Base-by-base conservation (phyloP, 2,888 invertebrate genomes). In the Archaeoteleia sp. region DNA sequence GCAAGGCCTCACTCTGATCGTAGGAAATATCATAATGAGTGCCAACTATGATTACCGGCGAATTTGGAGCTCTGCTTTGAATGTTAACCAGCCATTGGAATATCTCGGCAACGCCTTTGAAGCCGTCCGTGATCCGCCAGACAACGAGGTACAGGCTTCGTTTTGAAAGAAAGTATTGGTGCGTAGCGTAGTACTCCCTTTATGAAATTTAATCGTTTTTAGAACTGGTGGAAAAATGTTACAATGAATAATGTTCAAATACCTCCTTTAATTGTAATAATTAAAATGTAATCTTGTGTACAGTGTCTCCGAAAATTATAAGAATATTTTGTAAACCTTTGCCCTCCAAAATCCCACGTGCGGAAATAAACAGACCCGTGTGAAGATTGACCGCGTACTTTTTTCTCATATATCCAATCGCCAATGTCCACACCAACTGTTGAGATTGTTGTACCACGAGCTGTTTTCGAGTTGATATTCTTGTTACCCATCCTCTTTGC, bases 331-430 rank as follows among this genome's bases (percentile, higher is more conserved):
- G n/a, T n/a, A n/a, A n/a, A 68, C 68, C 54, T 63, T 87, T 98
- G 98, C 0, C 98, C 98, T 2, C 98, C 98, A 86, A 99, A 99
- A 86, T 99, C 99, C 98, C 98, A 99, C 0, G 98, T 98, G 49
- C 97, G 87, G 86, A 96, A 96, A 15, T 95, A 92, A 48, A 97
- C 93, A 0, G 96, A 93, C 0, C 94, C 95, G 78, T 91, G 90
- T 0, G 90, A 89, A 0, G 91, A 90, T 27, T 90, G 90, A 1
- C 94, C 91, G 14, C 93, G 88, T 4, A 91, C 88, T 81, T 94
- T 91, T 80, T 94, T 94, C 84, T 97, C 97, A 83, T 95, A 96
- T 13, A 93, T 88, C 95, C 98, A 97, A 72, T 96, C 94, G 35
- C 96, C 95, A 73, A 99, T 97, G 86, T 98, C 98, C 14, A 99